A percentile compares a stretch with the other conserved stretches of the same genome.
Conservation (phyloP, 1,140 invertebrate species). For the Antheraea pernyi region DNA sequence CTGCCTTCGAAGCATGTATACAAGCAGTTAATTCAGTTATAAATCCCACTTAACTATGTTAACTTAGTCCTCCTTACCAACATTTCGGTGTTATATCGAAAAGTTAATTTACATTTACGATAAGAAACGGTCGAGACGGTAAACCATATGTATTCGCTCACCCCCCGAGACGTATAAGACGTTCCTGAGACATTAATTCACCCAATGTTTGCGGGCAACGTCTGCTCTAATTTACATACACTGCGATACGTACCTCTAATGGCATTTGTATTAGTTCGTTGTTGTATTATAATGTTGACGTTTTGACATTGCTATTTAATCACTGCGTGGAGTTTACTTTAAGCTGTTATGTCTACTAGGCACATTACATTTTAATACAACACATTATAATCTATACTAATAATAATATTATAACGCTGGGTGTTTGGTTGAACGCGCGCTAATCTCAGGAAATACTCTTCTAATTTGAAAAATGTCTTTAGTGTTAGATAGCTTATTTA, state of each 20-base stretch:
- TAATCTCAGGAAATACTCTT: too few species aligned
- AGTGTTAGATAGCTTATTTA: too few species aligned
- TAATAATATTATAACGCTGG: too few species aligned
- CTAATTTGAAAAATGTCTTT: too few species aligned
- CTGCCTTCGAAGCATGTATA: too few species aligned
- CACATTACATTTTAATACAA: constrained; percentile 19
- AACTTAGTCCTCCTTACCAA: too few species aligned
- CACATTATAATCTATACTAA: too few species aligned
- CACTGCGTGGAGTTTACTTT: constrained; percentile 38
- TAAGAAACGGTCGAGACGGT: constrained; percentile 18
- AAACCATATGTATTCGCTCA: constrained; percentile 8
- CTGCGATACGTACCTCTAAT: constrained; percentile 39
- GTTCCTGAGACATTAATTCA: constrained; percentile 58
- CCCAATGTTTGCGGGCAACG: constrained; percentile 60
- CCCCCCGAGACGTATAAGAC: constrained; percentile 44
- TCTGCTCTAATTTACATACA: constrained; percentile 66
- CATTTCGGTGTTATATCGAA: neutral
- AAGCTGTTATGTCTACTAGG: constrained; percentile 27
- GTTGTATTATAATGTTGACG: constrained; percentile 25
- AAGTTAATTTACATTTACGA: constrained; percentile 19
- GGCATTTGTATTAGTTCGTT: constrained; percentile 45
- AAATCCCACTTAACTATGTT: neutral
- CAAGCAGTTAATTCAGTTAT: too few species aligned
- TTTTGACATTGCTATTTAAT: constrained; percentile 30
- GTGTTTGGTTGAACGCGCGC: too few species aligned